phyloP scores from a whole-genome alignment of 1,140 invertebrate genomes.

The Pseudomyrmex dendroicus region DNA sequence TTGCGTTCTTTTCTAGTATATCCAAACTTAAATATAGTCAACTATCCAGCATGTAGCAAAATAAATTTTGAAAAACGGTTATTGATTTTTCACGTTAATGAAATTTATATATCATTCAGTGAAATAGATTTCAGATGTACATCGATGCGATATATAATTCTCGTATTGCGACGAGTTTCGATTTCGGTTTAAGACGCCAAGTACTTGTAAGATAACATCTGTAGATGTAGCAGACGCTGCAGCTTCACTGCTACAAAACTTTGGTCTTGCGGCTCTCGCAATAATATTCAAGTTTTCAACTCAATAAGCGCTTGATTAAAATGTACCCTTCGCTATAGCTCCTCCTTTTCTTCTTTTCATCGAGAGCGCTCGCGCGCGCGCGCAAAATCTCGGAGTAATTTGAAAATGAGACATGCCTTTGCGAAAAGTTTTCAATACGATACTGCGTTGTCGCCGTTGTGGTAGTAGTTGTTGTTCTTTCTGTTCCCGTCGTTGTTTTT shows the following conservation, averaged over 20 bases:
- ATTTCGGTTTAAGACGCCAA: conserved; percentile 40
- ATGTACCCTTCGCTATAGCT: conserved; percentile 66
- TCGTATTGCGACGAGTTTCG: conserved; percentile 21
- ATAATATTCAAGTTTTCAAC: conserved; percentile 80
- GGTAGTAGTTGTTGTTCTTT: conserved; percentile 47
- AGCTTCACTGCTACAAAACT: conserved; percentile 61
- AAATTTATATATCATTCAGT: neutral
- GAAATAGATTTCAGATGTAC: neutral
- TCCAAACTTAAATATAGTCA: neutral
- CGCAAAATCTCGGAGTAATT: conserved; percentile 69
- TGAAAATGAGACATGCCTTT: conserved; percentile 77
- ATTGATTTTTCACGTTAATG: neutral
- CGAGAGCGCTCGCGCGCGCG: conserved; percentile 14
- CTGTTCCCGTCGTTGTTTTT: conserved; percentile 47
- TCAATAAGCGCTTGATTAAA: conserved; percentile 80
- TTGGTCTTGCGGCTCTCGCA: conserved; percentile 63
- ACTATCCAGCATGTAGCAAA: neutral
- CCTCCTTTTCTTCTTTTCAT: neutral
- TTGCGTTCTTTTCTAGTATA: neutral
- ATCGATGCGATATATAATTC: conserved; percentile 6
- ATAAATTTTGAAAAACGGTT: neutral
- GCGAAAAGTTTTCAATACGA: conserved; percentile 75
- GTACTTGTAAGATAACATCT: conserved; percentile 40
- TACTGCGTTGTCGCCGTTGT: conserved; percentile 62
- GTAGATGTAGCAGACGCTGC: conserved; percentile 54